Evolutionary conservation across 2,797 vertebrate genomes (phyloP).

Genomic region (Coreius guichenoti): DNA sequence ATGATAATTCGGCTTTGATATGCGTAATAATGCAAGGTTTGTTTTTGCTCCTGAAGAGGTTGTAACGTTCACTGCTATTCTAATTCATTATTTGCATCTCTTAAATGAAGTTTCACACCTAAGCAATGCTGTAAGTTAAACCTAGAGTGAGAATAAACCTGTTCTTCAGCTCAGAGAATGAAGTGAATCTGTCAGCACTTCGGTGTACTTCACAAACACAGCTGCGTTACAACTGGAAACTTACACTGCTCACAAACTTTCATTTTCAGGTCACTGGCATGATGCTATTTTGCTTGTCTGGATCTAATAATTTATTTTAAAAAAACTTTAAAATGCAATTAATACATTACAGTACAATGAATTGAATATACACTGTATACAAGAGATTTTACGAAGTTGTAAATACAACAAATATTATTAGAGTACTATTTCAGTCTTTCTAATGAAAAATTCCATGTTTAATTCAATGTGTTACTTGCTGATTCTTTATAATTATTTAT

Average conservation of each 20-base stretch:
- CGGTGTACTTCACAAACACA: constrained; percentile 65
- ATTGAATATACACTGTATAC: background rate
- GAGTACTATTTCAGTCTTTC: background rate
- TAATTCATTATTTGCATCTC: constrained; percentile 7
- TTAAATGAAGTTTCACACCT: constrained; percentile 1
- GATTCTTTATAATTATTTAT: no score
- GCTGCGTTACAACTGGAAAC: constrained; percentile 60
- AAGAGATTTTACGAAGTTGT: background rate
- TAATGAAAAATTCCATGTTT: background rate
- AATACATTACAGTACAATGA: background rate
- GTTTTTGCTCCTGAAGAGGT: background rate
- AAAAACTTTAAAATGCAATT: background rate
- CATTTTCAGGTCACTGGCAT: constrained; percentile 49
- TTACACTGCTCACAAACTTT: constrained; percentile 61
- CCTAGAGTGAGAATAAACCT: constrained; percentile 34
- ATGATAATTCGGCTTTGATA: background rate
- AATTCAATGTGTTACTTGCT: background rate
- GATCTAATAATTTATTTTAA: background rate
- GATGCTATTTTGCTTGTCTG: background rate
- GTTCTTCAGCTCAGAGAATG: constrained; percentile 45
- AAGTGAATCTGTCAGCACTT: constrained; percentile 56
- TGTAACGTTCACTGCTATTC: background rate
- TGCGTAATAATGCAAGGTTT: background rate
- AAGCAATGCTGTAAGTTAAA: constrained; percentile 10
- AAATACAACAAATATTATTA: background rate